These are phyloP conservation scores for Campoletis sonorensis DNA, from an alignment of 1,140 invertebrate genomes.

Conservation along the genomic window DNA sequence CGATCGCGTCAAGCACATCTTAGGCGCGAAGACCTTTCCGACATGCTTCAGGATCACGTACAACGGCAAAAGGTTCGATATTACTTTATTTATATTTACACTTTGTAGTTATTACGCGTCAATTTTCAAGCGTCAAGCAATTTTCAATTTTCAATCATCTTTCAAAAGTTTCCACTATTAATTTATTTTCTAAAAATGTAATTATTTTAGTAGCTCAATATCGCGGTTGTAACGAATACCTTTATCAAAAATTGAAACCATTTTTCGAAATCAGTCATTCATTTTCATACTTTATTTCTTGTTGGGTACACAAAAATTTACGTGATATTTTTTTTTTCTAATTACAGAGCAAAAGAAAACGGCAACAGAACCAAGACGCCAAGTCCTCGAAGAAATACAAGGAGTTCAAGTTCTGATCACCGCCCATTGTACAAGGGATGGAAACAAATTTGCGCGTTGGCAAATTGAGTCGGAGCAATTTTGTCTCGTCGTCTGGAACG, in stretches of 20 bases:
- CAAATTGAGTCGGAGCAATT: neutral
- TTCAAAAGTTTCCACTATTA: no score
- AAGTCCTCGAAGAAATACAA: conserved; percentile 98
- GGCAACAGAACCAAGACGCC: conserved; percentile 91
- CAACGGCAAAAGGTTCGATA: conserved; percentile 92
- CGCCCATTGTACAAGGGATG: neutral
- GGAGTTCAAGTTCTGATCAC: conserved; percentile 95
- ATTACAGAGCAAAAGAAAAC: conserved; percentile 92
- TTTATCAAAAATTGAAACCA: no score
- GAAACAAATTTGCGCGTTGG: neutral
- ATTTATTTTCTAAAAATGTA: no score
- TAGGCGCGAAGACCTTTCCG: conserved; percentile 96
- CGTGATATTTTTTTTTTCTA: conserved; percentile 68
- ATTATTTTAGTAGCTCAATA: no score
- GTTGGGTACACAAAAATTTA: conserved; percentile 3
- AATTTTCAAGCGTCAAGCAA: no score
- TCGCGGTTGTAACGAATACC: no score
- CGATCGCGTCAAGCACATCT: conserved; percentile 92
- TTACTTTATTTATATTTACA: conserved; percentile 16
- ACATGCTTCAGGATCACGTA: conserved; percentile 99
- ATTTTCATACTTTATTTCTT: conserved; percentile 7
- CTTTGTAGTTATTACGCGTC: neutral
- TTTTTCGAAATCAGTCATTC: no score
- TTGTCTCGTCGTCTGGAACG: neutral
- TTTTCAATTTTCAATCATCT: no score